Conservation (phyloP, 2,888 invertebrate genomes). For the Furcula furcula region DNA sequence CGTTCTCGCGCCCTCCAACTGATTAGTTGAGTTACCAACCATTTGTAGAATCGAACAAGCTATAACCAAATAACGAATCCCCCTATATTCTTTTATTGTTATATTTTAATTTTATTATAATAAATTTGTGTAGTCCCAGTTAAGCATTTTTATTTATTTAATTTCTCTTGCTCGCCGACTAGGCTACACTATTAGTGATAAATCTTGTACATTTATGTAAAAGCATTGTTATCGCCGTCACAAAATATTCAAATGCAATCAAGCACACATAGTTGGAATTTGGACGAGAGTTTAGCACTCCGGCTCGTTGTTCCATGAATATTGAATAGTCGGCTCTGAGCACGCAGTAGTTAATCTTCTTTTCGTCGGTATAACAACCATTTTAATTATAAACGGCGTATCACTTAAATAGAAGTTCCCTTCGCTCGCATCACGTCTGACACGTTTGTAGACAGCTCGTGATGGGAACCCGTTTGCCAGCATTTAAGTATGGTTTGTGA, state of each 20-base stretch:
- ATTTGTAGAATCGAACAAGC: too few species aligned
- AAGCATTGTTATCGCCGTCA: not conserved
- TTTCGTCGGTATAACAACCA: conserved; percentile 39
- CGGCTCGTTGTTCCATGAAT: conserved; percentile 40
- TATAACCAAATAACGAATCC: too few species aligned
- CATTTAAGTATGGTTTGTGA: not conserved
- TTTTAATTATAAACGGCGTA: conserved; percentile 42
- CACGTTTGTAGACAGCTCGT: not conserved
- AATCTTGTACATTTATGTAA: too few species aligned
- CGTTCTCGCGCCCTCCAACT: too few species aligned
- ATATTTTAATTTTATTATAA: too few species aligned
- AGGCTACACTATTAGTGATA: too few species aligned
- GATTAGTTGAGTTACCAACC: too few species aligned
- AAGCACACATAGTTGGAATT: conserved; percentile 30
- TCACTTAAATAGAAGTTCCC: conserved; percentile 9
- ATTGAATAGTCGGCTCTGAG: conserved; percentile 37
- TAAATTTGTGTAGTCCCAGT: too few species aligned
- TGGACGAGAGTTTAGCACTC: conserved; percentile 38
- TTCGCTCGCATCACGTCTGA: not conserved
- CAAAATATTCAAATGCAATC: conserved; percentile 17
- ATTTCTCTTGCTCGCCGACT: too few species aligned
- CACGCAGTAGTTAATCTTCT: conserved; percentile 50
- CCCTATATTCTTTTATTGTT: too few species aligned
- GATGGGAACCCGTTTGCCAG: not conserved
- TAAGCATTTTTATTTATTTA: too few species aligned